A percentile compares a stretch with the other conserved stretches of the same genome.
These are phyloP conservation scores for Darevskia nairensis DNA, from an alignment of 2,797 vertebrate genomes.

Conservation along the genomic window DNA sequence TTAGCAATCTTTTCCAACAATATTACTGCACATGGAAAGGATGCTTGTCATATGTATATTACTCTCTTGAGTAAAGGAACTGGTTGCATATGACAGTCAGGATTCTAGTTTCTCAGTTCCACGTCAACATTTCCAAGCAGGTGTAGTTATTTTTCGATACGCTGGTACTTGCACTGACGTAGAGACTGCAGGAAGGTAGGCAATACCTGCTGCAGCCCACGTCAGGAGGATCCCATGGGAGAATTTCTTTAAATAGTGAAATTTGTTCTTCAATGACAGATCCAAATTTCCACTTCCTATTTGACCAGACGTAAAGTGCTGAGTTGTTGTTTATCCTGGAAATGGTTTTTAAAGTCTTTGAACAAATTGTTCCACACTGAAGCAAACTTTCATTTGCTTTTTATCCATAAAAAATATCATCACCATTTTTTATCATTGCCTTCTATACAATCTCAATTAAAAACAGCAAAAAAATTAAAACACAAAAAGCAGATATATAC, in stretches of 20 bases:
- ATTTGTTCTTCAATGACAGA: not conserved
- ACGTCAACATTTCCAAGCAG: conserved; percentile 20
- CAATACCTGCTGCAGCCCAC: not conserved
- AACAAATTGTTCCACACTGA: not conserved
- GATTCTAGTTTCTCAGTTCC: conserved; percentile 7
- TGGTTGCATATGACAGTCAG: not conserved
- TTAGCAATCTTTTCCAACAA: conserved; percentile 30
- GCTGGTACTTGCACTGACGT: fast-evolving
- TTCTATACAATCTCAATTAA: too few species aligned
- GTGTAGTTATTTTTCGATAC: not conserved
- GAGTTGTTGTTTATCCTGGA: not conserved
- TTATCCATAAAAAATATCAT: conserved; percentile 15
- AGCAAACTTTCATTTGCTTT: conserved; percentile 6
- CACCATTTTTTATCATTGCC: too few species aligned
- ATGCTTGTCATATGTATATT: not conserved
- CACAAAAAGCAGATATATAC: too few species aligned
- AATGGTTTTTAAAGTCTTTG: not conserved
- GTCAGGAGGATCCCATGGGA: not conserved
- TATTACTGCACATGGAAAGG: conserved; percentile 2
- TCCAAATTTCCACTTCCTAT: conserved; percentile 18
- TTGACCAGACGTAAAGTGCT: conserved; percentile 4
- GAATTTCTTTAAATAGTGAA: not conserved
- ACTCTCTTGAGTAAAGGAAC: conserved; percentile 32
- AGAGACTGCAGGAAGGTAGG: conserved; percentile 11
- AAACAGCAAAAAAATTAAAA: too few species aligned